Evolutionary conservation across 2,888 invertebrate genomes (phyloP).

Genomic region (Sminthurides aquaticus): DNA sequence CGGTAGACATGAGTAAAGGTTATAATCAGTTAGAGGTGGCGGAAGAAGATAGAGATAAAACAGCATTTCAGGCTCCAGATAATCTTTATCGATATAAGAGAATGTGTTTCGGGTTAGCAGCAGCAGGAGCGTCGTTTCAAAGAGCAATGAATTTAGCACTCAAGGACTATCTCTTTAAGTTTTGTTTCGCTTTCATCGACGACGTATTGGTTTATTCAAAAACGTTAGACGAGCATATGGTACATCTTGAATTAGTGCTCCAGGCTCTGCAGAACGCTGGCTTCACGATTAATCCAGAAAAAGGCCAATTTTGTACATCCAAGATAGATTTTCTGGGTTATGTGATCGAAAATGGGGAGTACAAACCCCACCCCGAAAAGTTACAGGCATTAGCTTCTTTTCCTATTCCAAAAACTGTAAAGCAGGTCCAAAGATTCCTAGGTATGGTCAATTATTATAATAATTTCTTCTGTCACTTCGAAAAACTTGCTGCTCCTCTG

Average conservation of each 20-base stretch:
- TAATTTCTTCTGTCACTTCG: conserved; percentile 25
- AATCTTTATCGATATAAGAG: too few species aligned
- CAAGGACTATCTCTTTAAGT: too few species aligned
- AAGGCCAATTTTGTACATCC: too few species aligned
- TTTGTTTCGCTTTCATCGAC: conserved; percentile 44
- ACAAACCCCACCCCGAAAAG: too few species aligned
- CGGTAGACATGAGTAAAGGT: too few species aligned
- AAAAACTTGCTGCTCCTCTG: conserved; percentile 21
- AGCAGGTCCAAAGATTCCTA: conserved; percentile 26
- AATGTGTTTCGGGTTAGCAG: conserved; percentile 45
- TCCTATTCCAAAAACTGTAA: conserved; percentile 23
- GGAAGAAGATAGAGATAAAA: too few species aligned
- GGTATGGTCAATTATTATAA: conserved; percentile 29
- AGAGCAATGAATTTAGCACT: conserved; percentile 45
- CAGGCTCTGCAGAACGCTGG: conserved; percentile 25
- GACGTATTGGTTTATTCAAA: conserved; percentile 43
- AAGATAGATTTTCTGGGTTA: conserved; percentile 46
- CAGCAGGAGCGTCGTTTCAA: too few species aligned
- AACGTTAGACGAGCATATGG: conserved; percentile 33
- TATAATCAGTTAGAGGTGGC: too few species aligned
- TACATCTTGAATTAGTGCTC: too few species aligned
- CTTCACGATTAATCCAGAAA: conserved; percentile 41
- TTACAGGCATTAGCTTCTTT: conserved; percentile 28
- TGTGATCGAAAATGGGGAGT: too few species aligned
- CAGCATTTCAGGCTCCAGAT: too few species aligned